These are phyloP conservation scores for Aptenodytes forsteri DNA, from an alignment of 2,113 vertebrate genomes.

Conservation along the genomic window DNA sequence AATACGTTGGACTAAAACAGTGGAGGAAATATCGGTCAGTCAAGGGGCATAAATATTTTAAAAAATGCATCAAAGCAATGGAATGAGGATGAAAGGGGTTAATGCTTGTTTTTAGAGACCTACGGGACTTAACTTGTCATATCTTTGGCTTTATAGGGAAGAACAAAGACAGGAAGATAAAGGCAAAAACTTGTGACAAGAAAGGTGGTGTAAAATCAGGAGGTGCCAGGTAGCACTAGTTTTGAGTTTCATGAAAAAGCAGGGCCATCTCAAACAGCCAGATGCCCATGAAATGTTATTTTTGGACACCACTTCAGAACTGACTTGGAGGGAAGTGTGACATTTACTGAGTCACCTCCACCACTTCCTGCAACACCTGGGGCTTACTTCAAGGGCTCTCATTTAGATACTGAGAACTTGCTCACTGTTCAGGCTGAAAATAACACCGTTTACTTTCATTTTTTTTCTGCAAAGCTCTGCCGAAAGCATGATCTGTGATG, in stretches of 20 bases:
- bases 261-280: background rate
- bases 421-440: constrained; percentile 48
- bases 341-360: constrained; percentile 63
- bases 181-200: background rate
- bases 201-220: background rate
- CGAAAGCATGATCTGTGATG: constrained; percentile 47
- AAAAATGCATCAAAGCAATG: background rate
- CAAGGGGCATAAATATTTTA: background rate
- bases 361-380: constrained; percentile 65
- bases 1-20: background rate
- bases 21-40: background rate
- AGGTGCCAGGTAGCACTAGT: background rate
- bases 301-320: constrained; percentile 19
- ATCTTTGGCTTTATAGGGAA: background rate
- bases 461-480: constrained; percentile 42
- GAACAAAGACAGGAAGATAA: background rate
- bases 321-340: constrained; percentile 49
- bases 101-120: background rate
- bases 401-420: constrained; percentile 60
- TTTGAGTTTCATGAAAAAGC: background rate
- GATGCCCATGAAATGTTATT: constrained; percentile 26
- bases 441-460: constrained; percentile 50
- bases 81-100: background rate
- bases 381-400: constrained; percentile 48
- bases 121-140: background rate